Percentiles rank a stretch among this genome's conserved stretches.
Conservation (phyloP, 2,797 vertebrate genomes). For the Urocyon cinereoargenteus region DNA sequence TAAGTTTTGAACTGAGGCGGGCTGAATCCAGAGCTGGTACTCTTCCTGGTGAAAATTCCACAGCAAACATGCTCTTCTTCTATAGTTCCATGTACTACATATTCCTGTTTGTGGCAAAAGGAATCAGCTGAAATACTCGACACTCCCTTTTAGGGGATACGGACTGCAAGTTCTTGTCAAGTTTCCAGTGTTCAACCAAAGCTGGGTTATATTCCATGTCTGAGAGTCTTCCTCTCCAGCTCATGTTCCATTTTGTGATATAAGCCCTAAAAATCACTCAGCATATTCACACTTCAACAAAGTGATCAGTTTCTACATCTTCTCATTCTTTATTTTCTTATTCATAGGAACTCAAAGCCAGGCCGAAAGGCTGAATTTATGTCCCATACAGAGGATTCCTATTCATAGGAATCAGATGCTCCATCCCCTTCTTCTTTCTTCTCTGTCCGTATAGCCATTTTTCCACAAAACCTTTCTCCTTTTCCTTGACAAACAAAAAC, state of each 20-base stretch:
- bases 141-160: background rate
- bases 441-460: background rate
- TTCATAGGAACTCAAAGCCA: background rate
- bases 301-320: background rate
- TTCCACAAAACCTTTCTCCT: background rate
- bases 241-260: background rate
- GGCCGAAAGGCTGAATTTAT: background rate
- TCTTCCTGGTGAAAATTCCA: background rate
- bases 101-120: background rate
- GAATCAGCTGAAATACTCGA: background rate
- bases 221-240: background rate
- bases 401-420: background rate
- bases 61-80: background rate
- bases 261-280: background rate
- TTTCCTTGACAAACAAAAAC: background rate
- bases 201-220: background rate
- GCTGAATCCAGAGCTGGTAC: background rate
- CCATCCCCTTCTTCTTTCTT: background rate
- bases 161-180: background rate
- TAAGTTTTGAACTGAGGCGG: background rate
- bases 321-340: background rate
- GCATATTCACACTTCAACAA: background rate
- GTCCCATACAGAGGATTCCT: too few species aligned
- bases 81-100: background rate
- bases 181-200: background rate